A percentile compares a stretch with the other conserved stretches of the same genome.
Conservation (phyloP, 2,888 invertebrate genomes). For the Zaprionus bogoriensis region DNA sequence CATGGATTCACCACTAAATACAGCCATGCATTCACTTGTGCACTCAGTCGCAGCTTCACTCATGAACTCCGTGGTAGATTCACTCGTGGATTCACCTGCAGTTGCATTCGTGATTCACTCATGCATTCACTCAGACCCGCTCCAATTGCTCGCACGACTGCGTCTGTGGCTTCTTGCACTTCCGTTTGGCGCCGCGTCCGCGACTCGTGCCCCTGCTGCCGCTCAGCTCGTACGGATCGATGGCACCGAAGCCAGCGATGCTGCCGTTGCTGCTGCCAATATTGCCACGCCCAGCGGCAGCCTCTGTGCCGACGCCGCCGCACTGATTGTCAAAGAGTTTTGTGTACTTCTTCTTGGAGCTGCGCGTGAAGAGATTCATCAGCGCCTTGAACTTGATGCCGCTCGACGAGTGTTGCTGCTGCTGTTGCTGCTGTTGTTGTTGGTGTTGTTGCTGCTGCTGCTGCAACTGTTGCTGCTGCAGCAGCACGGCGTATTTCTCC, state of each 20-base stretch:
- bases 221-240: conserved; percentile 53
- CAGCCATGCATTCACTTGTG: too few relatives aligned
- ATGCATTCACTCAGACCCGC: conserved; percentile 45
- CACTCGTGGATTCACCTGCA: too few relatives aligned
- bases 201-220: not conserved
- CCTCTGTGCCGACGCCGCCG: conserved; percentile 2
- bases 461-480: conserved; percentile 53
- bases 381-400: conserved; percentile 42
- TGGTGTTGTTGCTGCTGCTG: conserved; percentile 32
- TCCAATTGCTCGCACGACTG: conserved; percentile 80
- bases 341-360: conserved; percentile 78
- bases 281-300: not conserved
- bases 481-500: conserved; percentile 56
- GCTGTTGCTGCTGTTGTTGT: conserved; percentile 40
- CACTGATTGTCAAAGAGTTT: conserved; percentile 62
- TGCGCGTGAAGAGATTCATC: conserved; percentile 65
- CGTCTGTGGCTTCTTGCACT: conserved; percentile 71
- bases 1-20: too few relatives aligned
- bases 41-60: too few relatives aligned
- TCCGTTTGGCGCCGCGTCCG: conserved; percentile 45
- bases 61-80: too few relatives aligned
- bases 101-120: too few relatives aligned
- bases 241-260: conserved; percentile 61
- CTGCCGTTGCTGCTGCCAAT: conserved; percentile 25
- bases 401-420: conserved; percentile 50